Evolutionary conservation across 2,888 invertebrate species (phyloP).

Genomic region (Lysandra coridon): DNA sequence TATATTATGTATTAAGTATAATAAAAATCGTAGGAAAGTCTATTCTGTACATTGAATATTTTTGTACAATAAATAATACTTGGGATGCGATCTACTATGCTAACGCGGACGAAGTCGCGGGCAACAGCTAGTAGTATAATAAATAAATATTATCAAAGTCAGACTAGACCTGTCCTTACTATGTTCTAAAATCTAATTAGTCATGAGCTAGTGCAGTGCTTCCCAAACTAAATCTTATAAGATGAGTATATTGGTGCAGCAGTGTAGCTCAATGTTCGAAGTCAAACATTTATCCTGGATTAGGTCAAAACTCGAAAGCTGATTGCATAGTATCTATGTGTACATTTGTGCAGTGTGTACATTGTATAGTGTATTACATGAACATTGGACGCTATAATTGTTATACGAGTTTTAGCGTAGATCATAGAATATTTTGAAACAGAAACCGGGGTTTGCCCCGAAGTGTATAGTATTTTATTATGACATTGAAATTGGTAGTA

Average conservation of each 20-base stretch:
- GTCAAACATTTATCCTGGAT: background rate
- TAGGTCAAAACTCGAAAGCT: background rate
- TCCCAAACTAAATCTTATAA: background rate
- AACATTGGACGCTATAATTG: background rate
- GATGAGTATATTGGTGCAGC: background rate
- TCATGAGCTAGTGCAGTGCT: background rate
- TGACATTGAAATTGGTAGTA: too few species aligned
- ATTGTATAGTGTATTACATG: background rate
- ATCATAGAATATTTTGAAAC: background rate
- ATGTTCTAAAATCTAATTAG: background rate
- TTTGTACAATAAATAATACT: too few species aligned
- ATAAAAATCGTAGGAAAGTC: too few species aligned
- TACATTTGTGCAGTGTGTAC: constrained; percentile 1
- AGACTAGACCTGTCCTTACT: background rate
- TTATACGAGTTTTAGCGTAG: background rate
- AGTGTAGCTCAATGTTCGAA: background rate
- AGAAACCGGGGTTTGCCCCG: too few species aligned
- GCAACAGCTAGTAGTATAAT: too few species aligned
- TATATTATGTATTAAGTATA: too few species aligned
- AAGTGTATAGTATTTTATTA: too few species aligned
- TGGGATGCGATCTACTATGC: too few species aligned
- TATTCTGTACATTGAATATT: too few species aligned
- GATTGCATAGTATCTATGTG: background rate
- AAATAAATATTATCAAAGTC: background rate
- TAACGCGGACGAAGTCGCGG: too few species aligned